Conservation (phyloP, 2,888 invertebrate genomes). For the Eurois occulta region DNA sequence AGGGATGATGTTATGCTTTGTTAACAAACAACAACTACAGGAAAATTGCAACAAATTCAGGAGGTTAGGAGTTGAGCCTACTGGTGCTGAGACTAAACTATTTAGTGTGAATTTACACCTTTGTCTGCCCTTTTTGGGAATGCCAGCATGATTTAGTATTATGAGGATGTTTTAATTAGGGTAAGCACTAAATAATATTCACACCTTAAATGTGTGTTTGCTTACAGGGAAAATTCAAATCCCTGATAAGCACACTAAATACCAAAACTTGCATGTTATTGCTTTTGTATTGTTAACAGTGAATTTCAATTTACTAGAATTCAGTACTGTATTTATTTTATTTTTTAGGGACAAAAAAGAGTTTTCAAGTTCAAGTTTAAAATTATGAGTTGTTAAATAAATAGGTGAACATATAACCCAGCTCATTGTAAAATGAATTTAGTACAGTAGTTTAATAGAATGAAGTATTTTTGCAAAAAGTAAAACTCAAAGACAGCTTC, state of each 20-base stretch:
- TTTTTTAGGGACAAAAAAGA: no score
- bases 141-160: not conserved
- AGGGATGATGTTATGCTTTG: not conserved
- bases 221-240: constrained; percentile 5
- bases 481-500: not conserved
- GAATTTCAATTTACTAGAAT: not conserved
- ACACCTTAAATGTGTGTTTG: not conserved
- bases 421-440: no score
- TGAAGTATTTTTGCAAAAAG: not conserved
- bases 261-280: not conserved
- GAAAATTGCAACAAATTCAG: not conserved
- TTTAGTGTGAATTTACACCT: not conserved
- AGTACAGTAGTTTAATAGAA: no score
- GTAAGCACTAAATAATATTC: not conserved
- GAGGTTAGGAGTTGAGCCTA: not conserved
- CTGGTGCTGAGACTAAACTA: not conserved
- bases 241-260: not conserved
- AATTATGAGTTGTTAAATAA: no score
- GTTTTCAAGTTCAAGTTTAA: no score
- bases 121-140: not conserved
- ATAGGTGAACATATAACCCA: no score
- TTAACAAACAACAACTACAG: not conserved
- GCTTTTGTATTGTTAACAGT: not conserved
- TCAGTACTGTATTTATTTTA: no score
- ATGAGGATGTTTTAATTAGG: not conserved